Evolutionary conservation across 2,888 invertebrate genomes (phyloP).

Genomic region (Macropis europaea): DNA sequence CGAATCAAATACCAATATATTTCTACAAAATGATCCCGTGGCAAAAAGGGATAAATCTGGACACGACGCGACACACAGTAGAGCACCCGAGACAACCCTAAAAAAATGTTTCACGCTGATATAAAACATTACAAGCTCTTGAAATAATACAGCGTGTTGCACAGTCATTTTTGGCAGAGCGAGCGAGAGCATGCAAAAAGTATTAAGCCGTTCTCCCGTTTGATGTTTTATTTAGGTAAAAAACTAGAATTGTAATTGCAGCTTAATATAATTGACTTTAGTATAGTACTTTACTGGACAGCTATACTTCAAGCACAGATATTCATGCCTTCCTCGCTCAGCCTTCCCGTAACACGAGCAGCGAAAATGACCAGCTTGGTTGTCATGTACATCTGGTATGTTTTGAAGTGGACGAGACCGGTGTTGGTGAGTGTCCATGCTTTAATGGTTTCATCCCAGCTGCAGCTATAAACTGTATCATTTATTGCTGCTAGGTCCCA

Average conservation of each 20-base stretch:
- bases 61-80: constrained; percentile 81
- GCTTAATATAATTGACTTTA: not conserved
- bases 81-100: constrained; percentile 81
- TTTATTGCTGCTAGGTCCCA: constrained; percentile 83
- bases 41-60: constrained; percentile 80
- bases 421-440: constrained; percentile 81
- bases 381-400: constrained; percentile 77
- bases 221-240: not conserved
- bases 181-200: constrained; percentile 30
- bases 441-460: constrained; percentile 84
- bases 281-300: constrained; percentile 1
- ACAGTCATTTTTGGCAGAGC: constrained; percentile 35
- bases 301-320: constrained; percentile 14
- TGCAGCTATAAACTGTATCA: constrained; percentile 82
- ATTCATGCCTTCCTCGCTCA: constrained; percentile 44
- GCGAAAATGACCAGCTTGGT: constrained; percentile 37
- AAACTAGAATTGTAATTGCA: not conserved
- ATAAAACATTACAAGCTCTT: not conserved
- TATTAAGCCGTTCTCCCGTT: not conserved
- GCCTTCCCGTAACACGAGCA: constrained; percentile 37
- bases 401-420: constrained; percentile 80
- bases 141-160: not conserved
- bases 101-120: constrained; percentile 23
- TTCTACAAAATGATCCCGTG: constrained; percentile 82
- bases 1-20: constrained; percentile 82